Base-by-base conservation (phyloP, 2,113 vertebrate genomes). In the Cinclus mexicanus region DNA sequence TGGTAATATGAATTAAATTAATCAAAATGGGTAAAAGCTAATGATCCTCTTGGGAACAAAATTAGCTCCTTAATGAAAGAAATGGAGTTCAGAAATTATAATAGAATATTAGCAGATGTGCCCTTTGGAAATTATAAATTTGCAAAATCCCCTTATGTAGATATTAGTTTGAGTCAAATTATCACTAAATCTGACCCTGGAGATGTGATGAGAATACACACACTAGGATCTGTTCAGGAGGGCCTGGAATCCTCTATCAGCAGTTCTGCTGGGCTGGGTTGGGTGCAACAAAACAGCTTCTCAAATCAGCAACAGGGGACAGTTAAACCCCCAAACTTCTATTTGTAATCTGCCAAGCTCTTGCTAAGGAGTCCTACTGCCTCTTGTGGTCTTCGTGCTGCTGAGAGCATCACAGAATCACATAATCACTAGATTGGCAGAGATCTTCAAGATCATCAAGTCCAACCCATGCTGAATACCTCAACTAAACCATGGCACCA, bases 101-200 rank as follows among this genome's bases (percentile, higher is more conserved):
- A 96, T 97, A 97, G 96, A 97, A 97, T 97, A 95, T 96, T 68
- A 89, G 95, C 83, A 95, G 87, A 97, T 96, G 72, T 93, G 96
- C 96, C 96, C 95, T 97, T 98, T 97, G 97, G 97, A 98, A 98
- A 98, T 97, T 94, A 96, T 93, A 97, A 93, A 97, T 97, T 97
- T 97, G 93, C 96, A 97, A 97, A 97, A 97, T 94, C 81, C 90
- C 94, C 93, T 94, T 77, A 93, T 89, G 93, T 94, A 80, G 77
- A 96, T 97, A 96, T 96, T 97, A 95, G 87, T 90, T 95, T 87
- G 95, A 97, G 93, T 93, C 83, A 91, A 96, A 97, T 97, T 96
- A 97, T 97, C 81, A 49, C 87, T 97, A 93, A 95, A 97, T 96
- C 91, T 97, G 90, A 93, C 97, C 91, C 97, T 90, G 70, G 97